These are phyloP conservation scores for Mythimna ferrago DNA, from an alignment of 2,888 invertebrate species.

Conservation along the genomic window DNA sequence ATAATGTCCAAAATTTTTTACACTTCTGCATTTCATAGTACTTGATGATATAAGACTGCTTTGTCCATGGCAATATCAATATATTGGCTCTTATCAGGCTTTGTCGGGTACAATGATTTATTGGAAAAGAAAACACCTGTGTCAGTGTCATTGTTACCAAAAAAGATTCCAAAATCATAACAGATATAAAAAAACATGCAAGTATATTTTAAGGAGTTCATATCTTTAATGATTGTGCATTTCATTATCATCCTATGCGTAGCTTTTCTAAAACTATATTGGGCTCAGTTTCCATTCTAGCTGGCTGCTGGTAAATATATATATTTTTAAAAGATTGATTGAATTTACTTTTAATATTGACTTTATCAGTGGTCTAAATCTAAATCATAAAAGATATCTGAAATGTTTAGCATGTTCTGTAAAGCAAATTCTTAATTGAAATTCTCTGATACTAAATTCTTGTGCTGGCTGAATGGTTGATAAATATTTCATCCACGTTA, in stretches of 20 bases:
- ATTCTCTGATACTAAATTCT: background rate
- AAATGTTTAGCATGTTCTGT: background rate
- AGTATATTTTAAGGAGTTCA: background rate
- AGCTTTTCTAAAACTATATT: background rate
- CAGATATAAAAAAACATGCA: background rate
- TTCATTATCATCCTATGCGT: background rate
- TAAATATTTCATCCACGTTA: background rate
- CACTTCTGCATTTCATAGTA: slow-evolving; percentile 20
- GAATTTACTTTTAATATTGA: too few relatives aligned
- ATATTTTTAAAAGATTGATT: background rate
- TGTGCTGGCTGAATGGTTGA: background rate
- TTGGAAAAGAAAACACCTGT: slow-evolving; percentile 9
- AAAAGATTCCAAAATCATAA: background rate
- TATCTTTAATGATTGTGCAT: background rate
- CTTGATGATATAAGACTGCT: slow-evolving; percentile 18
- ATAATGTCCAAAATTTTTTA: background rate
- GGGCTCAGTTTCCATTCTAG: background rate
- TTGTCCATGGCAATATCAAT: slow-evolving; percentile 13
- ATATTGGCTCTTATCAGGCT: slow-evolving; percentile 27
- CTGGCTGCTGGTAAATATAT: background rate
- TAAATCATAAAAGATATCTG: too few relatives aligned
- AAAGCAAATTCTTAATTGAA: background rate
- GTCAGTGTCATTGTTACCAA: background rate
- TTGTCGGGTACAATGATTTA: slow-evolving; percentile 32
- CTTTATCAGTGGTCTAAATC: too few relatives aligned